Evolutionary conservation across 2,113 vertebrate genomes (phyloP), one percentile per base, ranked within the genome.

Genomic region (Nanorana parkeri): DNA sequence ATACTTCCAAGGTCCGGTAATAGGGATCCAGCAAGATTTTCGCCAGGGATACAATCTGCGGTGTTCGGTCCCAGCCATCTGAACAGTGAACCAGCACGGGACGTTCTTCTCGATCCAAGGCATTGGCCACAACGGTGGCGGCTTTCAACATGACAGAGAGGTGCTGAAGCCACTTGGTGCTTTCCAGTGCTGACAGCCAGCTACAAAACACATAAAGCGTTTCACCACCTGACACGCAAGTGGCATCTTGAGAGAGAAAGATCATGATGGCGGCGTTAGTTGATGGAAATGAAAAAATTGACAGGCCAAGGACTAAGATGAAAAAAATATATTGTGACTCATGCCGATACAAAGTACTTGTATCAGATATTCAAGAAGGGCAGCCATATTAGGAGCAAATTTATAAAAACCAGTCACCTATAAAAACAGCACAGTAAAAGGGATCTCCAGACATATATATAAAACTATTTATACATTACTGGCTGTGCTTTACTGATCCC

Each of bases 101-200:
- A 13, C 97, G 94, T 2, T 96, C 96, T 11, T 99, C 98, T 58
- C 97, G 93, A 88, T 98, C 97, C 7, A 99, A 92, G 0, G 97
- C 96, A 15, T 93, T 95, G 77, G 96, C 94, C 86, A 99, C 97
- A 78, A 99, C 89, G 76, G 96, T 94, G 17, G 97, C 97, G 0
- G 98, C 96, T 87, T 99, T 99, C 80, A 99, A 89, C 97, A 99
- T 98, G 88, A 97, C 92, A 0, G 97, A 99, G 72, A 99, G 92
- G 86, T 99, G 97, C 91, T 99, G 98, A 86, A 99, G 92, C 97
- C 98, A 99, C 78, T 97, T 97, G 78, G 98, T 99, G 86, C 95
- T 99, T 90, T 99, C 98, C 65, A 99, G 91, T 0, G 97, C 95
- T 0, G 97, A 99, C 60, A 99, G 94, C 98, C 97, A 99, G 91